phyloP scores from a whole-genome alignment of 1,140 invertebrate species.

The Drosophila hydei region DNA sequence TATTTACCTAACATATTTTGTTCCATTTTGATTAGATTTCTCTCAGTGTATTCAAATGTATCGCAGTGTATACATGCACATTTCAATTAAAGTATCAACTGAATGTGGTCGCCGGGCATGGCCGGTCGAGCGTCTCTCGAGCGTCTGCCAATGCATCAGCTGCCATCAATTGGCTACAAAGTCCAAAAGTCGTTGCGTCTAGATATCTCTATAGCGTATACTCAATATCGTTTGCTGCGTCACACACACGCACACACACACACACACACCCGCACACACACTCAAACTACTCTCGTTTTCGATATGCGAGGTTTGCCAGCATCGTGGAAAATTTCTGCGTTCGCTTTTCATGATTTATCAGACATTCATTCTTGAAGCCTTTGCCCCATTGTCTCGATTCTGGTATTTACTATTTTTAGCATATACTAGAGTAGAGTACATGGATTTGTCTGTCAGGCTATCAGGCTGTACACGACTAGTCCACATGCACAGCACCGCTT shows the following conservation, averaged over 20 bases:
- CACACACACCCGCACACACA: slow-evolving; percentile 3
- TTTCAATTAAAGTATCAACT: slow-evolving; percentile 47
- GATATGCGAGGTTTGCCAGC: slow-evolving; percentile 34
- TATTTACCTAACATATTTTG: neutral
- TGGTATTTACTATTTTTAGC: slow-evolving; percentile 44
- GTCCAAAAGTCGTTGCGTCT: slow-evolving; percentile 53
- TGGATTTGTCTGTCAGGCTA: slow-evolving; percentile 45
- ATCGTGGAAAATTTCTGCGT: slow-evolving; percentile 29
- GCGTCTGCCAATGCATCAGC: slow-evolving; percentile 50
- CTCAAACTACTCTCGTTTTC: slow-evolving; percentile 37
- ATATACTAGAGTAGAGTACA: neutral
- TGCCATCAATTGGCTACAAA: slow-evolving; percentile 44
- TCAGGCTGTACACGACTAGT: slow-evolving; percentile 52
- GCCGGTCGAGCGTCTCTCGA: slow-evolving; percentile 46
- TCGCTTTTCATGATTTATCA: slow-evolving; percentile 4
- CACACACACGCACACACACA: slow-evolving; percentile 12
- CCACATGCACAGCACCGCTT: slow-evolving; percentile 52
- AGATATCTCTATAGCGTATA: slow-evolving; percentile 19
- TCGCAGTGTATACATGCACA: slow-evolving; percentile 1
- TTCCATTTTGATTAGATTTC: neutral
- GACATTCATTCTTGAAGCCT: slow-evolving; percentile 7
- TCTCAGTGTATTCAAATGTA: slow-evolving; percentile 28
- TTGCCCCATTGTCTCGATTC: slow-evolving; percentile 16
- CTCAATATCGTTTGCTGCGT: slow-evolving; percentile 40
- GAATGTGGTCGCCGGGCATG: slow-evolving; percentile 47